A percentile compares a stretch with the other conserved stretches of the same genome.
These are phyloP conservation scores for Drosophila maculinotata DNA, from an alignment of 2,888 invertebrate genomes.

Conservation along the genomic window DNA sequence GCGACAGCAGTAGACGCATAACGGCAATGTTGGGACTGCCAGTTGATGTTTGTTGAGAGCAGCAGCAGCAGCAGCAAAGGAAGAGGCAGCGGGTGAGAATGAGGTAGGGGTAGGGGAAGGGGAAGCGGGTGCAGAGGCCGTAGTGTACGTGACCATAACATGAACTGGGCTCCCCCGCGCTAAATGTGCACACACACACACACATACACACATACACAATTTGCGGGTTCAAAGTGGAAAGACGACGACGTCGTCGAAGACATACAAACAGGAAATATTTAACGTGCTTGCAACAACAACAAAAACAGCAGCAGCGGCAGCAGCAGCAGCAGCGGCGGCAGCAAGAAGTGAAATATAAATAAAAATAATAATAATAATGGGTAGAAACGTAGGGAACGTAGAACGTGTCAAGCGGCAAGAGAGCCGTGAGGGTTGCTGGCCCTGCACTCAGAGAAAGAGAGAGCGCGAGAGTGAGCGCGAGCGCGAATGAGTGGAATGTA, in stretches of 20 bases:
- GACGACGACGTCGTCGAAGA: slow-evolving; percentile 33
- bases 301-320: slow-evolving; percentile 28
- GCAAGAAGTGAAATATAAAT: slow-evolving; percentile 70
- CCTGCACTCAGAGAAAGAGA: slow-evolving; percentile 53
- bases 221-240: slow-evolving; percentile 70
- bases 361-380: slow-evolving; percentile 80
- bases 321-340: too few species aligned
- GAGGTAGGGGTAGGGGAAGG: neutral
- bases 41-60: slow-evolving; percentile 39
- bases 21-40: slow-evolving; percentile 50
- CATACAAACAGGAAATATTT: slow-evolving; percentile 81
- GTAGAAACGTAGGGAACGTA: slow-evolving; percentile 70
- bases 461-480: slow-evolving; percentile 26
- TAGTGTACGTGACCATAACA: slow-evolving; percentile 79
- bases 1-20: slow-evolving; percentile 66
- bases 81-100: slow-evolving; percentile 6
- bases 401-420: slow-evolving; percentile 37
- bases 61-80: neutral
- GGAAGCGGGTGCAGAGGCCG: slow-evolving; percentile 20
- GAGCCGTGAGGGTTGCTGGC: slow-evolving; percentile 55
- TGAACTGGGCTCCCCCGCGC: slow-evolving; percentile 62
- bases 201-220: slow-evolving; percentile 43
- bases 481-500: slow-evolving; percentile 19
- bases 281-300: slow-evolving; percentile 77
- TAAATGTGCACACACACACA: slow-evolving; percentile 23